Base-by-base conservation (phyloP, 1,140 invertebrate species). In the Mactra quadrangularis region DNA sequence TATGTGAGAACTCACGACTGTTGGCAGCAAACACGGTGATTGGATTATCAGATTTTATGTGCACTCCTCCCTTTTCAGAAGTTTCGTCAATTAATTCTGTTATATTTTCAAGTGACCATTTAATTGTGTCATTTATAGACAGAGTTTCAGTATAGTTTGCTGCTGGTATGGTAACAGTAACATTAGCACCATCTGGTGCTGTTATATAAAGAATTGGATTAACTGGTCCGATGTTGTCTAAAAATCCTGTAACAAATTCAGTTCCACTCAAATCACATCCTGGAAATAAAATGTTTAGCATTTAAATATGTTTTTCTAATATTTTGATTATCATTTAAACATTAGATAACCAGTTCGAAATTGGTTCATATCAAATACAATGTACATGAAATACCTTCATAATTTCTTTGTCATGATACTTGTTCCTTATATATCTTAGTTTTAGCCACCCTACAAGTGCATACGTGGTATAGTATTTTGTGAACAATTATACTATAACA, bases 231-330 rank as follows among this genome's bases (percentile, higher is more conserved):
- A 68, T 25, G 15, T 68, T 68, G 27, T 68, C 29, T 31, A 50
- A 31, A n/a, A 68, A 68, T 19, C 41, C 64, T 3, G 64, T 68
- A 1, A 68, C 15, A 33, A 68, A 68, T 50, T 68, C 64, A 47
- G 64, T 68, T 15, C 64, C 64, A 31, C 41, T 41, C 9, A 68
- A 25, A 15, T 27, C 17, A 29, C 64, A 68, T 3, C 64, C 64
- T 68, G 22, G 0, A 29, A 50, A 47, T 15, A 13, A 22, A n/a
- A n/a, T n/a, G n/a, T n/a, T n/a, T n/a, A n/a, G n/a, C n/a, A n/a
- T n/a, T n/a, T n/a, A n/a, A n/a, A n/a, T n/a, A n/a, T n/a, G n/a
- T n/a, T n/a, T n/a, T n/a, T n/a, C n/a, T n/a, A n/a, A n/a, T n/a
- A n/a, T n/a, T n/a, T n/a, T n/a, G n/a, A n/a, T n/a, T n/a, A n/a